Percentiles rank a stretch among this genome's conserved stretches.
phyloP scores from a whole-genome alignment of 2,888 invertebrate genomes.

The Chrysotoxum bicinctum region DNA sequence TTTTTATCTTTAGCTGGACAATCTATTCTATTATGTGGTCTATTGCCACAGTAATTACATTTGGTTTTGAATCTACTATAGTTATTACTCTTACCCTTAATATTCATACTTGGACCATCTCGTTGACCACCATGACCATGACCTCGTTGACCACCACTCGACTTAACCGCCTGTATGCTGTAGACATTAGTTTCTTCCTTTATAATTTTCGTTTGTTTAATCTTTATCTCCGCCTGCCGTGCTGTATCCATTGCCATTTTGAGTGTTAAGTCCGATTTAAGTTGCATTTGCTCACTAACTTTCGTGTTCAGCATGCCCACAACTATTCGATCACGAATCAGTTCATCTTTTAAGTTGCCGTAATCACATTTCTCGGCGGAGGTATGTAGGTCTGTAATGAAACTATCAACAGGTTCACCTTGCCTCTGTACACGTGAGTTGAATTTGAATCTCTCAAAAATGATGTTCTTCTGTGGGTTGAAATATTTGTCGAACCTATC shows the following conservation, averaged over 20 bases:
- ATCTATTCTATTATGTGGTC: background rate
- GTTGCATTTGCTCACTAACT: too few species aligned
- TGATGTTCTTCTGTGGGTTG: background rate
- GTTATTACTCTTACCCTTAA: background rate
- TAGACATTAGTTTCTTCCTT: background rate
- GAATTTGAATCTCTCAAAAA: too few species aligned
- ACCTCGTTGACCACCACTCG: background rate
- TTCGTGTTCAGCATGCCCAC: too few species aligned
- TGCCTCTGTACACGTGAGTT: too few species aligned
- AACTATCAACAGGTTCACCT: too few species aligned
- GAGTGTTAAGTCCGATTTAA: background rate
- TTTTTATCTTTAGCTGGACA: background rate
- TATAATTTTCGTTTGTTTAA: background rate
- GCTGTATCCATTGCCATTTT: background rate
- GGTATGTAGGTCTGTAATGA: too few species aligned
- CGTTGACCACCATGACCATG: background rate
- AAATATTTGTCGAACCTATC: too few species aligned
- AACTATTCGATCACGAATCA: too few species aligned
- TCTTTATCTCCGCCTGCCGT: background rate
- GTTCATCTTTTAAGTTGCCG: too few species aligned
- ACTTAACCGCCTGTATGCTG: background rate
- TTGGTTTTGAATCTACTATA: background rate
- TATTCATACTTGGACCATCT: background rate
- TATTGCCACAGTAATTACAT: background rate
- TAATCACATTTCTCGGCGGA: too few species aligned